Evolutionary conservation across 2,888 invertebrate genomes (phyloP).

Genomic region (Strigamia maritima): DNA sequence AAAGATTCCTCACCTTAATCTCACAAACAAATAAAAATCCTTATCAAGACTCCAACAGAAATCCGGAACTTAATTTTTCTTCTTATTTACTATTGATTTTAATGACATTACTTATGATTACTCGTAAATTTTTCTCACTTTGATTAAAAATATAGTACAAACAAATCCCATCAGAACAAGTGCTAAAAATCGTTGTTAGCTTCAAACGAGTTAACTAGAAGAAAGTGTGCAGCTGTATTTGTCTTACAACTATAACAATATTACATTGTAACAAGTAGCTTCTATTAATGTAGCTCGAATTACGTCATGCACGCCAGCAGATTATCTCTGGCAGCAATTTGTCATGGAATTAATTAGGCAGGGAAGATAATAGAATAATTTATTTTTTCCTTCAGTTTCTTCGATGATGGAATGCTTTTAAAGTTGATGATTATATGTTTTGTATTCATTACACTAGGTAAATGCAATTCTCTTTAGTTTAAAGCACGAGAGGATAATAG

Average conservation of each 20-base stretch:
- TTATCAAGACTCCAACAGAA: background rate
- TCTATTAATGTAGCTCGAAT: background rate
- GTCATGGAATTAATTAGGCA: conserved; percentile 5
- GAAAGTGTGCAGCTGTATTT: background rate
- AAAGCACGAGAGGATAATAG: background rate
- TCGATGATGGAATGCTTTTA: background rate
- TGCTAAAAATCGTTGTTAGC: background rate
- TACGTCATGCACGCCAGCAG: background rate
- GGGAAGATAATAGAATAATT: background rate
- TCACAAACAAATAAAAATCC: no score
- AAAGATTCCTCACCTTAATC: background rate
- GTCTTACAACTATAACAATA: background rate
- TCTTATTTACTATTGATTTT: no score
- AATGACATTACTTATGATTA: no score
- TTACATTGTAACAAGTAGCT: background rate
- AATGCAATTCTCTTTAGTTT: background rate
- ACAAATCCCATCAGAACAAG: background rate
- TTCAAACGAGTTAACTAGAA: background rate
- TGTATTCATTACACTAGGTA: background rate
- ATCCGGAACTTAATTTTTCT: no score
- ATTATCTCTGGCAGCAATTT: background rate
- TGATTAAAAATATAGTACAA: no score
- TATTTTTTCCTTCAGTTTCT: background rate
- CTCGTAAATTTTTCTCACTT: no score
- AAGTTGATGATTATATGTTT: background rate